Evolutionary conservation across 2,113 vertebrate genomes (phyloP), one percentile per base, ranked within the genome.

Genomic region (Tor tambroides): DNA sequence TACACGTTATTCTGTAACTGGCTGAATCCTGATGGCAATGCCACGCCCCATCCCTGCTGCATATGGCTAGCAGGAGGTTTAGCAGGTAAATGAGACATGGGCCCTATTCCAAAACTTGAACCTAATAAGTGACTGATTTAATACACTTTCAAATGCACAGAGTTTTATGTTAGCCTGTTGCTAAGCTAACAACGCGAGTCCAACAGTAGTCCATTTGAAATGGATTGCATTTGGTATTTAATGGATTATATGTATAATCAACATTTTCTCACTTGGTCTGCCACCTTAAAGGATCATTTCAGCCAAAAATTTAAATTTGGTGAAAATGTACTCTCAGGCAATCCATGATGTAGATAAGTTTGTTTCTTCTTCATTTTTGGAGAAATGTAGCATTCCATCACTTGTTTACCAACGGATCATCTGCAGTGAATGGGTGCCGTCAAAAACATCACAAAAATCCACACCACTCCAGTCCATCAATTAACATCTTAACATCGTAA

Each of bases 1-100:
- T 99, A 99, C 4, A 88, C 94, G 0, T 54, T 97, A 59, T 91
- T 99, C 87, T 97, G 95, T 41, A 88, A 93, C 84, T 95, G 97
- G 95, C 90, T 97, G 88, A 97, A 92, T 2, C 94, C 97, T 0
- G 96, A 97, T 0, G 80, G 89, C 88, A 88, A 49, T 0, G 26
- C 93, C 0, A 91, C 91, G 35, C 96, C 96, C 21, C 95, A 94
- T 76, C 93, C 94, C 0, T 95, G 88, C 67, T 93, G 95, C 1
- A 94, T 98, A 89, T 98, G 96, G 95, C 90, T 99, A 79, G 97
- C 98, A 0, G 98, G 98, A 0, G 98, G 98, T 23, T 43, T 97
- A 38, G 97, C 97, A 96, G 98, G 98, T 98, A 89, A 89, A 71
- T 49, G 7, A 63, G 32, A 30, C 71, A 19, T 11, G 23, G 43